phyloP scores from a whole-genome alignment of 2,113 vertebrate genomes.

The Asarcornis scutulata region DNA sequence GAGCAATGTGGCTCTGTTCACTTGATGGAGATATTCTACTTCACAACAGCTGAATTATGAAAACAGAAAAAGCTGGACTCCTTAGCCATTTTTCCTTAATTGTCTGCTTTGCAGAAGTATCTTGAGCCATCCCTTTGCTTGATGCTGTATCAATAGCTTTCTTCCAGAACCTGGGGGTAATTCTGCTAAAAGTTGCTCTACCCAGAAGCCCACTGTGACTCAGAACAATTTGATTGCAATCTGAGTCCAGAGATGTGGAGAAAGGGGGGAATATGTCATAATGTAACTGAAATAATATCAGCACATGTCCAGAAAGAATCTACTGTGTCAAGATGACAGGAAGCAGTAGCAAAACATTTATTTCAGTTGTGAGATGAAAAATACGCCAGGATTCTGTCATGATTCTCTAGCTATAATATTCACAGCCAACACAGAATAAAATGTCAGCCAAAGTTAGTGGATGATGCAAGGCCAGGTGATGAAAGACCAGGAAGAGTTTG shows the following conservation, averaged over 20 bases:
- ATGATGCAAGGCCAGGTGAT: background rate
- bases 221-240: background rate
- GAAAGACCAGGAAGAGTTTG: background rate
- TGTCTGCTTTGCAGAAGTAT: background rate
- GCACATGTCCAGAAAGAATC: background rate
- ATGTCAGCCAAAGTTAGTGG: background rate
- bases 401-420: background rate
- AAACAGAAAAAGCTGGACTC: background rate
- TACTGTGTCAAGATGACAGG: background rate
- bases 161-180: background rate
- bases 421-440: background rate
- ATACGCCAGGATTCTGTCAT: background rate
- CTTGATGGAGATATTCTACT: background rate
- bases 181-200: background rate
- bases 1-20: background rate
- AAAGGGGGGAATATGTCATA: background rate
- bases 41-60: background rate
- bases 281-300: background rate
- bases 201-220: background rate
- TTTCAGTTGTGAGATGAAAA: fast-evolving
- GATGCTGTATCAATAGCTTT: background rate
- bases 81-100: background rate
- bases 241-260: background rate
- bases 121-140: background rate
- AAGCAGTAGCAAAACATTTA: background rate